phyloP scores from a whole-genome alignment of 2,888 invertebrate species.

The Venusia cambrica region DNA sequence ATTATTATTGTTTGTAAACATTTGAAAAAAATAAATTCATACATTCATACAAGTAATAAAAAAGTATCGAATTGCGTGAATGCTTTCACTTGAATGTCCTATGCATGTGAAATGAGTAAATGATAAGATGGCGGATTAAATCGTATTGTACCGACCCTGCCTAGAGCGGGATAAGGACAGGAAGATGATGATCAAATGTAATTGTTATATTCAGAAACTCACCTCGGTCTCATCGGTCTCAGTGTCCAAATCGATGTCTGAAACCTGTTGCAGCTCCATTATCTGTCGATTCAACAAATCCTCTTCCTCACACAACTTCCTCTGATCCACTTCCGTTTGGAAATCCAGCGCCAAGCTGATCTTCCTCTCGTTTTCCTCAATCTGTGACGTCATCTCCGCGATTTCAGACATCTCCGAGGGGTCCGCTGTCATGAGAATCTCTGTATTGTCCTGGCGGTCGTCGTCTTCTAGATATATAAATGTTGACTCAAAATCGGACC shows the following conservation, averaged over 20 bases:
- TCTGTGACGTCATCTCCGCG: slow-evolving; percentile 75
- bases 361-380: slow-evolving; percentile 78
- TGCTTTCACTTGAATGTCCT: no score
- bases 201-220: slow-evolving; percentile 21
- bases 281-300: slow-evolving; percentile 88
- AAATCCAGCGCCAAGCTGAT: slow-evolving; percentile 83
- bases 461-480: slow-evolving; percentile 71
- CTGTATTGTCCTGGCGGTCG: slow-evolving; percentile 64
- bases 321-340: slow-evolving; percentile 86
- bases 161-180: slow-evolving; percentile 7
- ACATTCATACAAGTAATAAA: no score
- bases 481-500: slow-evolving; percentile 62
- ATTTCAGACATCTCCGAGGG: slow-evolving; percentile 76
- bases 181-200: neutral
- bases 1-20: no score
- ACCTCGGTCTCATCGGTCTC: slow-evolving; percentile 90
- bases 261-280: slow-evolving; percentile 85
- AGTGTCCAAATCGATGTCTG: slow-evolving; percentile 88
- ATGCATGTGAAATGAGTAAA: no score
- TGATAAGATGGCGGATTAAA: no score
- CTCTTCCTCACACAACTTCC: slow-evolving; percentile 88
- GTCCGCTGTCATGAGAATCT: slow-evolving; percentile 65
- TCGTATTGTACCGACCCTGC: no score
- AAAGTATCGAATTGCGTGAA: no score
- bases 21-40: no score